These are phyloP conservation scores for Octodonta nipae DNA, from an alignment of 2,888 invertebrate species.

Conservation along the genomic window DNA sequence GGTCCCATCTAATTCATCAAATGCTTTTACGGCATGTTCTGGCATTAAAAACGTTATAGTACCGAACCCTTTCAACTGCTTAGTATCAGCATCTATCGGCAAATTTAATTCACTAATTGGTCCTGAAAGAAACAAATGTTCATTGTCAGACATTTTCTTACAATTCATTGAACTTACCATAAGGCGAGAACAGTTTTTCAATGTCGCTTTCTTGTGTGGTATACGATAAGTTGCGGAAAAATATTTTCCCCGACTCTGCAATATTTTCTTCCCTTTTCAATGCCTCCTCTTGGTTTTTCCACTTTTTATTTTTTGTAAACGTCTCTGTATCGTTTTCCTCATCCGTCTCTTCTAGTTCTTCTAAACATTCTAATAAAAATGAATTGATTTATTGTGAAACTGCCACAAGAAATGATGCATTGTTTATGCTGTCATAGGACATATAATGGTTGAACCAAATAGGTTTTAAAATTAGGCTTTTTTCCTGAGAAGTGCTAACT, in stretches of 20 bases:
- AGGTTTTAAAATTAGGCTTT: too few species aligned
- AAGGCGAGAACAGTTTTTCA: conserved; percentile 66
- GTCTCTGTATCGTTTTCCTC: conserved; percentile 17
- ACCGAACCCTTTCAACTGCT: conserved; percentile 85
- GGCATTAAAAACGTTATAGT: conserved; percentile 86
- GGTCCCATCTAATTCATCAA: conserved; percentile 76
- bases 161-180: conserved; percentile 42
- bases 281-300: conserved; percentile 49
- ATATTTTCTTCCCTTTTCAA: conserved; percentile 63
- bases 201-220: conserved; percentile 75
- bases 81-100: conserved; percentile 70
- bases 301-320: conserved; percentile 35
- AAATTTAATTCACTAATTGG: conserved; percentile 75
- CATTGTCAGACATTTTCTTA: conserved; percentile 5
- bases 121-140: conserved; percentile 39
- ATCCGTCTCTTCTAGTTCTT: too few species aligned
- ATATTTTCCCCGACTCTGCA: conserved; percentile 83
- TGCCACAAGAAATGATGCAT: too few species aligned
- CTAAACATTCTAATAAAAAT: too few species aligned
- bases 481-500: too few species aligned
- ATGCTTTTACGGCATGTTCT: conserved; percentile 86
- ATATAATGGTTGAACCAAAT: too few species aligned
- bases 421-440: too few species aligned
- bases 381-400: too few species aligned
- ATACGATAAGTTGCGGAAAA: conserved; percentile 82